Conservation (phyloP, 1,140 invertebrate species). For the Octopus bimaculoides region DNA sequence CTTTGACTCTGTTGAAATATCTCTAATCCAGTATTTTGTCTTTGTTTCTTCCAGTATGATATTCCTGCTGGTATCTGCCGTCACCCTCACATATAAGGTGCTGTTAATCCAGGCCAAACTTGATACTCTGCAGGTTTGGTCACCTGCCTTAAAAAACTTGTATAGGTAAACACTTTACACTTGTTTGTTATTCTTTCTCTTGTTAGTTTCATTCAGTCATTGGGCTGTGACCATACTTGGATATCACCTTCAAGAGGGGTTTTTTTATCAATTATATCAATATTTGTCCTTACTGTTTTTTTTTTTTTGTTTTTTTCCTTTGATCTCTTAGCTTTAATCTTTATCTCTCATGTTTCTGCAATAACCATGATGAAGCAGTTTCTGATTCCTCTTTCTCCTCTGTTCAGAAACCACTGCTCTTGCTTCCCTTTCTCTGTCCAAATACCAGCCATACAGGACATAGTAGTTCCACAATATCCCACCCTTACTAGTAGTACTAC, state of each 20-base stretch:
- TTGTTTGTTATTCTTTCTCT: background rate
- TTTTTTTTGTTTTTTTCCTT: background rate
- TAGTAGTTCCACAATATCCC: too few relatives aligned
- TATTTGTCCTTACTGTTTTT: background rate
- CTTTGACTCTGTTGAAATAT: too few relatives aligned
- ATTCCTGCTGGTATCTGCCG: constrained; percentile 45
- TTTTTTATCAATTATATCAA: background rate
- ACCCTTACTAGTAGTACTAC: too few relatives aligned
- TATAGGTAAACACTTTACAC: constrained; percentile 26
- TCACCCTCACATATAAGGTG: constrained; percentile 49
- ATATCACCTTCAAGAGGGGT: too few relatives aligned
- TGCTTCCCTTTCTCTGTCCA: too few relatives aligned
- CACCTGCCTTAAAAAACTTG: constrained; percentile 27
- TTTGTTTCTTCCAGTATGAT: constrained; percentile 40
- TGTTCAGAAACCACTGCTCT: too few relatives aligned
- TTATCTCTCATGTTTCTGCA: background rate
- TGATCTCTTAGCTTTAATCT: background rate
- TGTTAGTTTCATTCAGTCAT: background rate
- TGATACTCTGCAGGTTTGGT: constrained; percentile 38
- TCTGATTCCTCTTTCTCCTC: too few relatives aligned
- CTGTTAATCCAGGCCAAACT: constrained; percentile 43
- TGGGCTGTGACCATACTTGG: background rate
- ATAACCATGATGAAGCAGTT: too few relatives aligned
- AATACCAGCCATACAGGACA: too few relatives aligned
- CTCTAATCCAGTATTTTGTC: background rate